Evolutionary conservation across 2,888 invertebrate genomes (phyloP).

Genomic region (Sminthurides aquaticus): DNA sequence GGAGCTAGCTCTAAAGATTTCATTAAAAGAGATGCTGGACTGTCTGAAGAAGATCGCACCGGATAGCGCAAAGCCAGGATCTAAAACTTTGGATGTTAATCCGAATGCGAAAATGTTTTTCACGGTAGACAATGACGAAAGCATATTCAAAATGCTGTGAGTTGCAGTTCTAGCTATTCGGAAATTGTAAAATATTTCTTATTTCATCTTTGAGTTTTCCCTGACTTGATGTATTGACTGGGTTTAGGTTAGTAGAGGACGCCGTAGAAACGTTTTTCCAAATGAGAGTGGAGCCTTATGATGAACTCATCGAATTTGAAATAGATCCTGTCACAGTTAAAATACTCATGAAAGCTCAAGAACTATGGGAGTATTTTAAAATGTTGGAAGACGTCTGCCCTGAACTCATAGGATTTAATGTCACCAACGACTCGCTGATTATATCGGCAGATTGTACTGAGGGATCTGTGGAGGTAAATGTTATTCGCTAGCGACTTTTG

Average conservation of each 20-base stretch:
- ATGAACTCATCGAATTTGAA: constrained; percentile 22
- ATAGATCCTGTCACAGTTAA: constrained; percentile 11
- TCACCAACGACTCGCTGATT: constrained; percentile 8
- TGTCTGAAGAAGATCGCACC: constrained; percentile 31
- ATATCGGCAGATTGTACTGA: constrained; percentile 14
- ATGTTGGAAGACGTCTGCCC: constrained; percentile 18
- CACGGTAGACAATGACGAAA: constrained; percentile 12
- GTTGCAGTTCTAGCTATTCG: background rate
- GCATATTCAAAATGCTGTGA: constrained; percentile 20
- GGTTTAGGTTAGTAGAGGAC: constrained; percentile 16
- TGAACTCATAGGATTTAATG: constrained; percentile 13
- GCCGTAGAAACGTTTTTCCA: constrained; percentile 8
- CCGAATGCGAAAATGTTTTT: constrained; percentile 15
- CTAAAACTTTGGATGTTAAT: background rate
- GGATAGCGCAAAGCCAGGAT: background rate
- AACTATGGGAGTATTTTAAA: constrained; percentile 21
- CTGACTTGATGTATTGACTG: background rate
- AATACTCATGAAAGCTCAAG: constrained; percentile 20
- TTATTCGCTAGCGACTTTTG: background rate
- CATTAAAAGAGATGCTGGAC: constrained; percentile 37
- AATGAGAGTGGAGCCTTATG: constrained; percentile 20
- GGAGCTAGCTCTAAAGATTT: constrained; percentile 31
- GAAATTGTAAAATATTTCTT: background rate
- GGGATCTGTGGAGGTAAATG: constrained; percentile 17
- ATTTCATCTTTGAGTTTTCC: too few species aligned